Evolutionary conservation across 2,888 invertebrate genomes (phyloP), one percentile per base, ranked within the genome.

Genomic region (Notocelia uddmanniana): DNA sequence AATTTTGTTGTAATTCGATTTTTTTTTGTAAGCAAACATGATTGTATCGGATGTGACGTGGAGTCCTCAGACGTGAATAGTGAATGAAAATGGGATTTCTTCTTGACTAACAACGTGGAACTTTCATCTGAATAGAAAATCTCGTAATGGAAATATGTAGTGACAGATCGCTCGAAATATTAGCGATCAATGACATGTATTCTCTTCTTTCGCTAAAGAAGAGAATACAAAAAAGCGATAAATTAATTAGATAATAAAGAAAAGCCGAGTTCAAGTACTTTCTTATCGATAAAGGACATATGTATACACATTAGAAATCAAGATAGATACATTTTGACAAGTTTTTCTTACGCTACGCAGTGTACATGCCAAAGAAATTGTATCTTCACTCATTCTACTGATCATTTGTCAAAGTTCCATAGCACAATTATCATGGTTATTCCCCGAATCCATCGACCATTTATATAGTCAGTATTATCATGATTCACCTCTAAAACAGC

Each of bases 1-100:
- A 82, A 83, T 83, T 82, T 82, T 79, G 74, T 73, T 76, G 79
- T 83, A 78, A 80, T 79, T 78, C 78, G 76, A 81, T 83, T 85
- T 81, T 77, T 74, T 75, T 79, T 76, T 57, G 59, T 80, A 78
- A 75, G 74, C 76, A 78, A 79, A 79, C 76, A 78, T 78, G 77
- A 77, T 81, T 80, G 76, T 76, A 75, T 76, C 74, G 72, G 73
- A 71, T 74, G 68, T 64, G 75, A 72, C 72, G 55, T 55, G 57
- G n/a, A 31, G 41, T 66, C 58, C 66, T 68, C 50, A 59, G 58
- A 58, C 50, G 66, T 71, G 66, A 71, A 71, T 71, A 66, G 59
- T 45, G 54, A 66, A 71, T 71, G 54, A 48, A 55, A 67, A 62
- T 60, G 60, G 54, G 50, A 62, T 68, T 68, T 72, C 37, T 72